Evolutionary conservation across 2,113 vertebrate genomes (phyloP).

Genomic region (Arenaria interpres): DNA sequence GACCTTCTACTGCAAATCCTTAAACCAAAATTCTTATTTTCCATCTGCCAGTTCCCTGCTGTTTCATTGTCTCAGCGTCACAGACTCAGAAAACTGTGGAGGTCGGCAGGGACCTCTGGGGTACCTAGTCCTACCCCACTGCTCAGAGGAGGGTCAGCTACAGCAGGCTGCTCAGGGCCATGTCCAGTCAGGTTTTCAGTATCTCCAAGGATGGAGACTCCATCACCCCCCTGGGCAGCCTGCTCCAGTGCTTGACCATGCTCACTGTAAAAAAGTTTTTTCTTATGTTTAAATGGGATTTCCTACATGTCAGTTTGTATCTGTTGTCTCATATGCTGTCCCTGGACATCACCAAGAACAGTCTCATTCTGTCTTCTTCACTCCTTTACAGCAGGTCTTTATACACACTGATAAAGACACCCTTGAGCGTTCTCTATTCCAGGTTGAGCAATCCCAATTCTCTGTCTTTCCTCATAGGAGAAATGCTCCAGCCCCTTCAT

Average conservation of each 20-base stretch:
- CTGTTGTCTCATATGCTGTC: background rate
- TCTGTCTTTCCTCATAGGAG: background rate
- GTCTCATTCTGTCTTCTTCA: background rate
- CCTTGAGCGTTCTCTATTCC: background rate
- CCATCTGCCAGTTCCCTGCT: background rate
- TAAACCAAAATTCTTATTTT: background rate
- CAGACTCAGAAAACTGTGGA: background rate
- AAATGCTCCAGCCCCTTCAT: background rate
- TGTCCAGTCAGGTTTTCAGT: background rate
- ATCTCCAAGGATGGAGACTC: background rate
- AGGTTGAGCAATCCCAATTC: background rate
- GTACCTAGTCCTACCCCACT: background rate
- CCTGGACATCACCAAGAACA: background rate
- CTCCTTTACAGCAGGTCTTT: background rate
- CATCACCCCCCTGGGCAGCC: background rate
- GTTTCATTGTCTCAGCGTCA: background rate
- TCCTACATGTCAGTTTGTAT: background rate
- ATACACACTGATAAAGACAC: background rate
- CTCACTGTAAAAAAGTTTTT: background rate
- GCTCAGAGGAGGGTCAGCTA: background rate
- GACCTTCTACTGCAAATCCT: background rate
- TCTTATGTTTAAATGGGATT: background rate
- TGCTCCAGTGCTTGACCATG: background rate
- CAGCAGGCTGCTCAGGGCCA: background rate
- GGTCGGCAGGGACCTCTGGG: fast-evolving